Conservation (phyloP, 2,113 vertebrate species). For the Aphyosemion australe region DNA sequence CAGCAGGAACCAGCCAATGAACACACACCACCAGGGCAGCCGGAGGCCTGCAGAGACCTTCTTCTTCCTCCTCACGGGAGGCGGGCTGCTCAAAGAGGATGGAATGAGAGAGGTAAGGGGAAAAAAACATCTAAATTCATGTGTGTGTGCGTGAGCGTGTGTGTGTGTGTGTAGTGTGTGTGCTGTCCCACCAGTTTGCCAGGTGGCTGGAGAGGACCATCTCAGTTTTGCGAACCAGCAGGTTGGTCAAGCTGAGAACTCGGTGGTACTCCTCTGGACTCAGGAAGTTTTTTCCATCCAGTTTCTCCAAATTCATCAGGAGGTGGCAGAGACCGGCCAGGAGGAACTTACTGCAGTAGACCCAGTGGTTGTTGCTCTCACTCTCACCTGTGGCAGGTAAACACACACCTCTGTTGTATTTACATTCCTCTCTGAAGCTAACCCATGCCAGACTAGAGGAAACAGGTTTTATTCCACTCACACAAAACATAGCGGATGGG, state of each 20-base stretch:
- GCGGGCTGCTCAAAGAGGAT: conserved; percentile 36
- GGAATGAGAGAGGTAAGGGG: not conserved
- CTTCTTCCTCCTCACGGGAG: conserved; percentile 48
- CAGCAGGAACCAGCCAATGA: conserved; percentile 82
- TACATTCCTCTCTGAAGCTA: not conserved
- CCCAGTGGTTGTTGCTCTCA: conserved; percentile 74
- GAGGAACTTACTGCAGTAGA: conserved; percentile 78
- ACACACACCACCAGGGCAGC: conserved; percentile 85
- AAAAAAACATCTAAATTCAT: not conserved
- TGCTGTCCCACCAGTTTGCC: conserved; percentile 65
- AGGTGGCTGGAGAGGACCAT: conserved; percentile 73
- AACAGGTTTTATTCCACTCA: too few species aligned
- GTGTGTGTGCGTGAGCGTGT: not conserved
- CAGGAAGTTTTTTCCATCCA: conserved; percentile 64
- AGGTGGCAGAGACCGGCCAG: conserved; percentile 71
- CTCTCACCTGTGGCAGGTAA: conserved; percentile 60
- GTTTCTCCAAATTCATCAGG: conserved; percentile 61
- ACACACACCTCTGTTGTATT: conserved; percentile 1
- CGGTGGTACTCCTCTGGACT: conserved; percentile 60
- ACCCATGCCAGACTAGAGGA: too few species aligned
- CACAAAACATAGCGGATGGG: too few species aligned
- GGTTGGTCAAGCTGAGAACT: conserved; percentile 44
- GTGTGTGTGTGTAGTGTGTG: not conserved
- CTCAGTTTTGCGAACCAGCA: conserved; percentile 74
- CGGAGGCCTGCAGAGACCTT: conserved; percentile 47